Base-by-base conservation (phyloP, 1,140 invertebrate species). In the Phortica variegata region DNA sequence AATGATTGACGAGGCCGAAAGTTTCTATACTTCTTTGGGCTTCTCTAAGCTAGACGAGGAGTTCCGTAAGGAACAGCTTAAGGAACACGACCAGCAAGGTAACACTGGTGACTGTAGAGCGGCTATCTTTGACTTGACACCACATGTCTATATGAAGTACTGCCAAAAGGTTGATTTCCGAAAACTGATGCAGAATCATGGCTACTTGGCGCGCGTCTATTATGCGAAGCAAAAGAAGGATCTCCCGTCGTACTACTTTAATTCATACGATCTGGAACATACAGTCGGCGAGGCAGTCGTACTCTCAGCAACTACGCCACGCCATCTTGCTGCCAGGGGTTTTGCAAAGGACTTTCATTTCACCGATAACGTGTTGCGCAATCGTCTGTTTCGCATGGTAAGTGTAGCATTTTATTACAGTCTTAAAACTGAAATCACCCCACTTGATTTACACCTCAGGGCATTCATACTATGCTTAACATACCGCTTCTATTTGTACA, bases 161-260 rank as follows among this genome's bases (percentile, higher is more conserved):
- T 75, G 72, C 43, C 57, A 65, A 12, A 70, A 74, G 38, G 62
- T 74, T 0, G 63, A 61, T 13, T 75, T 72, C 31, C 43, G 60
- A 10, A 75, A 73, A 17, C 54, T 75, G 12, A 68, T 75, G 62
- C 72, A 75, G 33, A 65, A 83, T 5, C 89, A 92, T 68, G 89
- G 90, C 58, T 87, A 89, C 78, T 85, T 89, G 82, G 85, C 85
- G 0, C 85, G 89, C 56, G 81, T 90, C 37, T 81, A 88, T 57
- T 89, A 89, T 66, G 73, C 86, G 21, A 80, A 83, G 53, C 88
- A 89, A 70, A 85, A 81, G 69, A 61, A 86, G 51, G 81, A 82
- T 15, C 49, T 75, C 54, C 85, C 87, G 9, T 60, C 70, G 8
- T 73, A 73, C 23, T 71, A 63, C 33, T 74, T 73, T 18, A 78